phyloP scores from a whole-genome alignment of 2,797 vertebrate genomes.

The Esox masquinongy region DNA sequence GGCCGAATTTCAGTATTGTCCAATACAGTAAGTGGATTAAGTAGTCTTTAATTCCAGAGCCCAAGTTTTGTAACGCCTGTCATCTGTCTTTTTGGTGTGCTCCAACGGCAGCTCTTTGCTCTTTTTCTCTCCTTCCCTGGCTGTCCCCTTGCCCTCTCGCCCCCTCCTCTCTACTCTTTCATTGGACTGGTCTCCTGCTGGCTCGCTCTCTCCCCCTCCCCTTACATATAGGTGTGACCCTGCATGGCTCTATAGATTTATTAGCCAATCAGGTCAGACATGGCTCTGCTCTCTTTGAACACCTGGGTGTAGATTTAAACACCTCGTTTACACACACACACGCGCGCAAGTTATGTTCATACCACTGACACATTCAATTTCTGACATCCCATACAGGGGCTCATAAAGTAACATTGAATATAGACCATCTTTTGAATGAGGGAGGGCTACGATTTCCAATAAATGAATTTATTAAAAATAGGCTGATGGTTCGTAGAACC shows the following conservation, averaged over 20 bases:
- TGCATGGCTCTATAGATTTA: conserved; percentile 66
- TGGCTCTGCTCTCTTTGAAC: conserved; percentile 35
- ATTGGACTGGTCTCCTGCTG: conserved; percentile 45
- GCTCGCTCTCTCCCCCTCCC: conserved; percentile 7
- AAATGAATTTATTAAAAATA: conserved; percentile 4
- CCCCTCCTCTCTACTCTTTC: background rate
- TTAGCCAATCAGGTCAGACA: conserved; percentile 44
- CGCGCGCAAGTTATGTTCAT: background rate
- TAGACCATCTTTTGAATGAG: background rate
- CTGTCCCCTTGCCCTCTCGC: background rate
- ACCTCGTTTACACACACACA: conserved; percentile 16
- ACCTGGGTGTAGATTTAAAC: conserved; percentile 63
- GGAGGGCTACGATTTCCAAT: background rate
- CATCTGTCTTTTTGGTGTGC: conserved; percentile 18
- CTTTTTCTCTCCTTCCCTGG: background rate
- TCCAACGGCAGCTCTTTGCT: background rate
- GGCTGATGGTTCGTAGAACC: background rate
- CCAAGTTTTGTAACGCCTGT: background rate
- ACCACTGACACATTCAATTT: background rate
- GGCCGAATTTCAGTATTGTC: background rate
- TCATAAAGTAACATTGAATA: background rate
- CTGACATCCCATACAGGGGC: background rate
- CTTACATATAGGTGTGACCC: conserved; percentile 68
- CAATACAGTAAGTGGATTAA: background rate
- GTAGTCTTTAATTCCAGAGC: background rate